Evolutionary conservation across 2,888 invertebrate species (phyloP).

Genomic region (Spicauda simplicius): DNA sequence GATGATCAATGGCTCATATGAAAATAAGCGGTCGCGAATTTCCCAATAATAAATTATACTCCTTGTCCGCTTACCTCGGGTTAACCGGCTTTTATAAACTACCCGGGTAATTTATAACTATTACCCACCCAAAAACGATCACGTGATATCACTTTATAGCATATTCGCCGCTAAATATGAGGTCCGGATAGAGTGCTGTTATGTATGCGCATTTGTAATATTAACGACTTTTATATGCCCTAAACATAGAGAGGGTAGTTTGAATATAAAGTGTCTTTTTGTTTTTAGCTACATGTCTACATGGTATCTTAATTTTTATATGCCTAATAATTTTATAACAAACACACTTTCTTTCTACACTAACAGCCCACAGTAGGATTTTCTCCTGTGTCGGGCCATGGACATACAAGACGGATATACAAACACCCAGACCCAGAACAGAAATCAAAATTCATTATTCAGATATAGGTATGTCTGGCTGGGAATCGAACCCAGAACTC

Average conservation of each 20-base stretch:
- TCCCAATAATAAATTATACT: conserved; percentile 82
- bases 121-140: conserved; percentile 82
- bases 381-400: too few species aligned
- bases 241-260: conserved; percentile 38
- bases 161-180: conserved; percentile 82
- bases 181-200: conserved; percentile 66
- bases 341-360: too few species aligned
- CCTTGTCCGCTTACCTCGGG: conserved; percentile 83
- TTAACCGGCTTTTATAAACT: conserved; percentile 85
- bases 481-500: too few species aligned
- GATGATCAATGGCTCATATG: conserved; percentile 68
- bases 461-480: too few species aligned
- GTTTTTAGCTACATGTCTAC: not conserved
- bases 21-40: conserved; percentile 78
- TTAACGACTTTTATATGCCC: conserved; percentile 42
- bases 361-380: too few species aligned
- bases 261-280: conserved; percentile 37
- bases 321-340: too few species aligned
- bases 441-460: too few species aligned
- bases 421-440: too few species aligned
- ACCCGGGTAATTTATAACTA: conserved; percentile 84
- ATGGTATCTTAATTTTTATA: too few species aligned
- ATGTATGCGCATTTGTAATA: conserved; percentile 53
- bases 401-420: too few species aligned
- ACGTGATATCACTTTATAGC: conserved; percentile 84